Conservation (phyloP, 2,888 invertebrate genomes). For the Drosophila incognita region DNA sequence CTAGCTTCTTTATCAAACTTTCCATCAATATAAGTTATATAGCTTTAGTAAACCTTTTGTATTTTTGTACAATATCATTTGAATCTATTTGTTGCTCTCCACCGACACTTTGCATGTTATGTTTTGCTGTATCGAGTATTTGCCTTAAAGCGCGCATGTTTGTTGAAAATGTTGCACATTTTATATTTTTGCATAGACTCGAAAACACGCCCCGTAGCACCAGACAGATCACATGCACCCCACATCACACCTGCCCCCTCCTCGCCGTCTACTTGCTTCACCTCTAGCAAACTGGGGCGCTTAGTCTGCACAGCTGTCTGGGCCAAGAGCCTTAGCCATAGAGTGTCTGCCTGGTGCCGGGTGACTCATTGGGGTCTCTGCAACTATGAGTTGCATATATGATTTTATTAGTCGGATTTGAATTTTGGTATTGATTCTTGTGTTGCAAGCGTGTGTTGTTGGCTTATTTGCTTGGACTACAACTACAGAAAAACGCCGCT, state of each 20-base stretch:
- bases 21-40: slow-evolving; percentile 6
- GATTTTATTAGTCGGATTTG: slow-evolving; percentile 79
- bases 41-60: background rate
- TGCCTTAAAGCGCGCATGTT: slow-evolving; percentile 73
- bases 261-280: slow-evolving; percentile 4
- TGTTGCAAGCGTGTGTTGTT: slow-evolving; percentile 32
- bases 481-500: slow-evolving; percentile 73
- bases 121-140: slow-evolving; percentile 39
- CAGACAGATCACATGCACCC: slow-evolving; percentile 60
- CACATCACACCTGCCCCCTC: slow-evolving; percentile 1
- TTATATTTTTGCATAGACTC: slow-evolving; percentile 38
- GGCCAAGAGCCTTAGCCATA: slow-evolving; percentile 48
- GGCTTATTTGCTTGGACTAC: slow-evolving; percentile 36
- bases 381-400: slow-evolving; percentile 71
- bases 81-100: slow-evolving; percentile 25
- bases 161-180: slow-evolving; percentile 55
- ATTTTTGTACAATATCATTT: slow-evolving; percentile 16
- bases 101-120: slow-evolving; percentile 63
- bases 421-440: slow-evolving; percentile 36
- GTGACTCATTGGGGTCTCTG: slow-evolving; percentile 72
- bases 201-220: slow-evolving; percentile 71
- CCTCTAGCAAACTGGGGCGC: slow-evolving; percentile 51
- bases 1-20: slow-evolving; percentile 8
- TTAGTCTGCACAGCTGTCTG: slow-evolving; percentile 76
- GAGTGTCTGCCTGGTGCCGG: slow-evolving; percentile 33